Base-by-base conservation (phyloP, 2,888 invertebrate species). In the Eupithecia subumbrata region DNA sequence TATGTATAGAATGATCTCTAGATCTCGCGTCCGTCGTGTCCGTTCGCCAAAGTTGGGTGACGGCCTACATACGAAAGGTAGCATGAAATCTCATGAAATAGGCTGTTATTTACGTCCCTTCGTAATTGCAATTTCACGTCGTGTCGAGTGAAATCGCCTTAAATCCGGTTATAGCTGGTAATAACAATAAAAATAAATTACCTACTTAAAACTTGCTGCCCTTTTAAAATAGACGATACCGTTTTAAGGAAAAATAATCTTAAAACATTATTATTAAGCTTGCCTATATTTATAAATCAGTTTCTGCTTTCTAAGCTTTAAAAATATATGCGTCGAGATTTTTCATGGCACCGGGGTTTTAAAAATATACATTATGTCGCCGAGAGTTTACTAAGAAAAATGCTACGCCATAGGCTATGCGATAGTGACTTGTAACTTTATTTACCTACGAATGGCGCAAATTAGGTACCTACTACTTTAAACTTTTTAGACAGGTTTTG, bases 181-280 rank as follows among this genome's bases (percentile, higher is more conserved):
- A 85, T 85, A 85, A 85, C 84, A 82, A 87, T 87, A 87, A 87
- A 87, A 87, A 82, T 84, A 84, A 87, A 87, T 86, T 86, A 83
- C 77, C 78, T 79, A 78, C 82, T 84, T 82, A 79, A 84, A 84
- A 84, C 84, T 80, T 77, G 80, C 79, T 80, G 78, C 74, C 64
- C 67, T 75, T 76, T 80, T 78, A 78, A 81, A 80, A 75, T 72
- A 76, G 60, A 69, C 40, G 69, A 76, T 74, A 76, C 75, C 76
- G 60, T 72, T 69, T 73, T 73, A 60, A 71, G 45, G 63, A 70
- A 76, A 71, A 74, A 76, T 76, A 72, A n/a, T 63, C 71, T 56
- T 60, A 76, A 73, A 67, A 76, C 25, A 60, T 66, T 56, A 56
- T 40, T 64, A 64, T 66, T 75, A 22, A 40, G 69, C 22, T 34